Conservation (phyloP, 2,888 invertebrate genomes). For the Drosophila recens region DNA sequence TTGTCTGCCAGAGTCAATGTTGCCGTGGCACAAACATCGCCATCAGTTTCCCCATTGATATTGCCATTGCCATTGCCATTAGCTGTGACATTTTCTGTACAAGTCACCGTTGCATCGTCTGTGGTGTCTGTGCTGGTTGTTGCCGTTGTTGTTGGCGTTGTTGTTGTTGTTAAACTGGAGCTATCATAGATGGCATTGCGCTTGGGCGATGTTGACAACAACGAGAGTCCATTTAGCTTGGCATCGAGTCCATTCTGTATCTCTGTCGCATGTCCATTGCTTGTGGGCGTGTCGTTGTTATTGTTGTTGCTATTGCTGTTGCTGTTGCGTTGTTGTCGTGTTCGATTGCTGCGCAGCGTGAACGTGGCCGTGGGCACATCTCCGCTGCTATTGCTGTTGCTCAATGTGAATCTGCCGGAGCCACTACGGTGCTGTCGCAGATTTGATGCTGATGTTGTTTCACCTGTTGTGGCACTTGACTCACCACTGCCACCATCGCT, state of each 20-base stretch:
- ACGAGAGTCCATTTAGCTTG: constrained; percentile 68
- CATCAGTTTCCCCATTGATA: constrained; percentile 22
- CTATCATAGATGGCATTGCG: constrained; percentile 72
- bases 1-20: constrained; percentile 65
- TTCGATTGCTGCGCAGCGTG: constrained; percentile 77
- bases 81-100: constrained; percentile 10
- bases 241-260: constrained; percentile 62
- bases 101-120: constrained; percentile 47
- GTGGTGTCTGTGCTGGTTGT: constrained; percentile 59
- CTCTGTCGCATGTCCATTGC: constrained; percentile 42
- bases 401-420: constrained; percentile 61
- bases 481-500: constrained; percentile 56
- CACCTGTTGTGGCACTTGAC: constrained; percentile 23
- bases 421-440: constrained; percentile 31
- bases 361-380: constrained; percentile 82
- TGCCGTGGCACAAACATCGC: constrained; percentile 55
- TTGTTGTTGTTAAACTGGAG: constrained; percentile 40
- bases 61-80: constrained; percentile 31
- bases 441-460: constrained; percentile 20
- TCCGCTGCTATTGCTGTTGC: constrained; percentile 71
- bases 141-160: constrained; percentile 36
- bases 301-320: constrained; percentile 13
- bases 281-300: constrained; percentile 26
- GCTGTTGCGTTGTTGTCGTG: constrained; percentile 40
- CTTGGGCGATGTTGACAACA: constrained; percentile 67